These are phyloP conservation scores for Montipora cactus DNA, from an alignment of 64 coral and sea anemone genomes.

Conservation along the genomic window DNA sequence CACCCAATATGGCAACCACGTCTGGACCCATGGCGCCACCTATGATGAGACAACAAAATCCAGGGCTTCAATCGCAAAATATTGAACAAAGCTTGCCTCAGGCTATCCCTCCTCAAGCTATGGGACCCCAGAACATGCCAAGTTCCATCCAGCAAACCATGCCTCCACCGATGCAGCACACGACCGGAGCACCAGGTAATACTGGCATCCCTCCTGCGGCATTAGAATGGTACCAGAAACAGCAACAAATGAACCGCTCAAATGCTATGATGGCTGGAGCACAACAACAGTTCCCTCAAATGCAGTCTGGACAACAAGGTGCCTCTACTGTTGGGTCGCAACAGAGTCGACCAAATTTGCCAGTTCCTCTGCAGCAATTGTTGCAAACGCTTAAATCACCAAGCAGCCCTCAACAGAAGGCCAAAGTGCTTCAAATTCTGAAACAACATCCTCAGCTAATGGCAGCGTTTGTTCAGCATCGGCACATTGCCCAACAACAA, in stretches of 20 bases:
- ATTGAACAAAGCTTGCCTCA: conserved; percentile 25
- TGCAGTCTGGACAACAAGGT: conserved; percentile 45
- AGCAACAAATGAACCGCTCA: conserved; percentile 48
- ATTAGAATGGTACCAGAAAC: conserved; percentile 46
- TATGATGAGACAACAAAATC: conserved; percentile 55
- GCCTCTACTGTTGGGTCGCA: conserved; percentile 60
- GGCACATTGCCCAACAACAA: conserved; percentile 61
- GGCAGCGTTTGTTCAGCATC: conserved; percentile 77
- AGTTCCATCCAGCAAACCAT: conserved; percentile 55
- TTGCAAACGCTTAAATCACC: conserved; percentile 75
- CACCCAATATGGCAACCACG: conserved; percentile 3
- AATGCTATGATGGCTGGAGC: conserved; percentile 55
- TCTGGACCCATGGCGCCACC: conserved; percentile 36
- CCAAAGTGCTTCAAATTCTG: conserved; percentile 89
- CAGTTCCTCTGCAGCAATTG: conserved; percentile 81
- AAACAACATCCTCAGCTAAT: conserved; percentile 93
- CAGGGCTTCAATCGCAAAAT: conserved; percentile 26
- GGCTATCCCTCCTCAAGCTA: conserved; percentile 33
- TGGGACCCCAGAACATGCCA: conserved; percentile 34
- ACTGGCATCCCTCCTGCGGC: conserved; percentile 33
- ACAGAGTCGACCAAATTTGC: conserved; percentile 67
- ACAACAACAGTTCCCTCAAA: conserved; percentile 54
- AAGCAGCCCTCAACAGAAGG: conserved; percentile 75
- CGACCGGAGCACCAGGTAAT: not conserved
- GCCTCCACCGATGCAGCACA: conserved; percentile 52